phyloP scores from a whole-genome alignment of 2,888 invertebrate species.

The Deroplatys truncata region DNA sequence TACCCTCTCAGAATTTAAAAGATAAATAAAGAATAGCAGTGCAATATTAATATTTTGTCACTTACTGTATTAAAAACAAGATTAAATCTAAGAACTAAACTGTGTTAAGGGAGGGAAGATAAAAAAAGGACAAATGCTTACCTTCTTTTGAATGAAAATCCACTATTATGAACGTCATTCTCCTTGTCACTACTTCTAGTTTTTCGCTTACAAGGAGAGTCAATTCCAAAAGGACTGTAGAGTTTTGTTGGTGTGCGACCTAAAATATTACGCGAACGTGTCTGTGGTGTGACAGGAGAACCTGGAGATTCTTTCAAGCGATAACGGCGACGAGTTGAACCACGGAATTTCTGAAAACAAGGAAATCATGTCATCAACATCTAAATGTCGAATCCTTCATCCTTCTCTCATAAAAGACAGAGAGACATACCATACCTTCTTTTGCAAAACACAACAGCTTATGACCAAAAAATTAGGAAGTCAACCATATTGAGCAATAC shows the following conservation, averaged over 20 bases:
- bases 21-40: too few relatives aligned
- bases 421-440: too few relatives aligned
- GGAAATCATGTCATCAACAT: background rate
- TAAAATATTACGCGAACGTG: constrained; percentile 39
- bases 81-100: too few relatives aligned
- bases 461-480: too few relatives aligned
- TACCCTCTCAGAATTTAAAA: too few relatives aligned
- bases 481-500: too few relatives aligned
- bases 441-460: too few relatives aligned
- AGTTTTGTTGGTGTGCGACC: constrained; percentile 67
- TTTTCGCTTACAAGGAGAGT: constrained; percentile 53
- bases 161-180: background rate
- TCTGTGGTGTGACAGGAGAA: constrained; percentile 32
- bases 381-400: too few relatives aligned
- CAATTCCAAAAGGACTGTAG: constrained; percentile 73
- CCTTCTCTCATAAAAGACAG: too few relatives aligned
- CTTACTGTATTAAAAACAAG: too few relatives aligned
- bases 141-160: background rate
- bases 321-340: constrained; percentile 52
- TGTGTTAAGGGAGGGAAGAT: too few relatives aligned
- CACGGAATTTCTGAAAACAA: constrained; percentile 49
- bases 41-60: too few relatives aligned
- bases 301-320: constrained; percentile 32
- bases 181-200: background rate
- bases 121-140: background rate